These are phyloP conservation scores for Eriocheir sinensis DNA, from an alignment of 1,140 invertebrate genomes.

Conservation along the genomic window DNA sequence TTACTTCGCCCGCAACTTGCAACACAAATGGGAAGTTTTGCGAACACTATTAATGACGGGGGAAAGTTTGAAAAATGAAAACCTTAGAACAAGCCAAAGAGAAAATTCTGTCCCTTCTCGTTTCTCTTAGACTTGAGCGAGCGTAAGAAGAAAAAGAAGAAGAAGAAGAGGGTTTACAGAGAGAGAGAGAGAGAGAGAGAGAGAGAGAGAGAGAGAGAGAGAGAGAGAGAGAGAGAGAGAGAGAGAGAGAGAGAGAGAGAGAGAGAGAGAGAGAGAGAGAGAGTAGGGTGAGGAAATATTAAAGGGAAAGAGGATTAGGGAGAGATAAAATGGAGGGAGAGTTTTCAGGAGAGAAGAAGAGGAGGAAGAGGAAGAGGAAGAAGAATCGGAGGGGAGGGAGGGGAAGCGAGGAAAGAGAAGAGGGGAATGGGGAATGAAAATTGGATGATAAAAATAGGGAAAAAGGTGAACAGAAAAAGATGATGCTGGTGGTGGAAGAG, in stretches of 20 bases:
- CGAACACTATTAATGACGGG: neutral
- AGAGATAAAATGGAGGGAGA: neutral
- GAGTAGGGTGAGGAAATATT: neutral
- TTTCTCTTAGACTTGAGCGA: too few species aligned
- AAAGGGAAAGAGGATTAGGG: neutral
- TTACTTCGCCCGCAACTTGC: neutral
- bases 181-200: conserved; percentile 3
- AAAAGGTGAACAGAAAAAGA: neutral
- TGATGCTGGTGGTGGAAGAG: too few species aligned
- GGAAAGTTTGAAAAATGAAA: neutral
- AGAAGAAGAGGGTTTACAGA: too few species aligned
- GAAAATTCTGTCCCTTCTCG: neutral
- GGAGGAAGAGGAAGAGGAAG: neutral
- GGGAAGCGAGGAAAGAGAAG: neutral
- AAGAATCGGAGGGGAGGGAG: neutral
- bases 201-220: conserved; percentile 22
- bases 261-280: neutral
- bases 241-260: conserved; percentile 7
- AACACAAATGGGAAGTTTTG: conserved; percentile 16
- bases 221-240: conserved; percentile 22
- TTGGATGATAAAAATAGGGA: neutral
- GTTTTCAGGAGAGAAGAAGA: neutral
- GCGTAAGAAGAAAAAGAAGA: too few species aligned
- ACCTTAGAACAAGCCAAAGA: neutral
- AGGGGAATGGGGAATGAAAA: neutral